Base-by-base conservation (phyloP, 2,888 invertebrate genomes). In the Trissolcus japonicus region DNA sequence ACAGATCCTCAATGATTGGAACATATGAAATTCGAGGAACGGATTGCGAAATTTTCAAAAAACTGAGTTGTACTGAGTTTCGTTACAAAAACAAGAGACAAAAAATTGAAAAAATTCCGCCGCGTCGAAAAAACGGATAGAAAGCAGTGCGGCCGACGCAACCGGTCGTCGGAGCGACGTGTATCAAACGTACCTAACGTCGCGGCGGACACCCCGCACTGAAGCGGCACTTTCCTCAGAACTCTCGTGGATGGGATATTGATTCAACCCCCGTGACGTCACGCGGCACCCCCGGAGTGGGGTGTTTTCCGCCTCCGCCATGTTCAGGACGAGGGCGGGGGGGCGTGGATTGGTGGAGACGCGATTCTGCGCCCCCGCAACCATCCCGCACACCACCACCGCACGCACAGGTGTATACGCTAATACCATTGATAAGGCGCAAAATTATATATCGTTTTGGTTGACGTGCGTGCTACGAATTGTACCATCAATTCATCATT, bases 121-220 rank as follows among this genome's bases (percentile, higher is more conserved):
- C 67, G 55, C 63, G 68, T 46, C 75, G 75, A 63, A 57, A 51
- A 59, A 76, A 68, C 68, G 48, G 62, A 59, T 57, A 62, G 14
- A 65, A 75, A 72, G 59, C 57, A 67, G 67, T 60, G 65, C 68
- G 66, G 61, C 63, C 80, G 81, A 80, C 81, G 82, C 74, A 79
- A 81, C 83, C 81, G 82, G 81, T 80, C 79, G 78, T 82, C 82
- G 81, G 83, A 84, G 82, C 83, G 86, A 82, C 83, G 85, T 80
- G 75, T 71, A 80, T 80, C 82, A 80, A 81, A 81, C 84, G 87
- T 86, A 82, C 82, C 83, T 83, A 83, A 84, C 87, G 83, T 87
- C 83, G 85, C 85, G 85, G 86, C 84, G 86, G 85, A 87, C 85
- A 85, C 85, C 86, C 87, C 86, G 88, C 86, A 88, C 87, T 87